Conservation (phyloP, 2,888 invertebrate species). For the Drosophila monieri region DNA sequence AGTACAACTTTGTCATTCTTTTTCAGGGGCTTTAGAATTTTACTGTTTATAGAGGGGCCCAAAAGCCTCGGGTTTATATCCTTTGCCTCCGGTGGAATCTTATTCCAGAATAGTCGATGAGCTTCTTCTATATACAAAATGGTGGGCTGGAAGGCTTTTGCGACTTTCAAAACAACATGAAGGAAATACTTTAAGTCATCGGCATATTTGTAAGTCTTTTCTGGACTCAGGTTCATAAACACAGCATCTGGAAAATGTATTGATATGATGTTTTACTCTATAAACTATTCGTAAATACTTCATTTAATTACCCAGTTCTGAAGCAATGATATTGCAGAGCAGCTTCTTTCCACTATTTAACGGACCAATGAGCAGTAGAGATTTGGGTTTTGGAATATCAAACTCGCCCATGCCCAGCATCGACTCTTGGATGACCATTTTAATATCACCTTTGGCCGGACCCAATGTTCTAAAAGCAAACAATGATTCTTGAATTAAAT, state of each 20-base stretch:
- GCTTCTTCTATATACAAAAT: conserved; percentile 86
- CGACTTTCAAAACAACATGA: conserved; percentile 87
- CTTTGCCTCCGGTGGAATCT: conserved; percentile 82
- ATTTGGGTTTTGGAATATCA: conserved; percentile 84
- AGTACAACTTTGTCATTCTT: conserved; percentile 85
- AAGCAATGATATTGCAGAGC: conserved; percentile 88
- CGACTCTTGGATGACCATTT: conserved; percentile 85
- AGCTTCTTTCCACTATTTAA: conserved; percentile 88
- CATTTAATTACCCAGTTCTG: conserved; percentile 85
- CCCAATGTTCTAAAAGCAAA: conserved; percentile 66
- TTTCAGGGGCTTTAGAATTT: conserved; percentile 85
- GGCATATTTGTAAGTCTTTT: conserved; percentile 86
- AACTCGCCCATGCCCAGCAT: conserved; percentile 82
- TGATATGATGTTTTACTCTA: too few relatives aligned
- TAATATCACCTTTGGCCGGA: conserved; percentile 85
- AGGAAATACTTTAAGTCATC: conserved; percentile 87
- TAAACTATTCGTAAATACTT: background rate
- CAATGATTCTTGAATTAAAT: background rate
- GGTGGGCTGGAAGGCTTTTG: conserved; percentile 86
- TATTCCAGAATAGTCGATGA: conserved; percentile 86
- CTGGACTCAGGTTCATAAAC: conserved; percentile 88
- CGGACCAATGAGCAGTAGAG: conserved; percentile 88
- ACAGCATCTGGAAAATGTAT: conserved; percentile 84
- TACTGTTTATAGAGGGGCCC: conserved; percentile 85
- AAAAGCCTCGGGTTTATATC: conserved; percentile 85